Evolutionary conservation across 1,140 invertebrate species (phyloP).

Genomic region (Cydia splendana): DNA sequence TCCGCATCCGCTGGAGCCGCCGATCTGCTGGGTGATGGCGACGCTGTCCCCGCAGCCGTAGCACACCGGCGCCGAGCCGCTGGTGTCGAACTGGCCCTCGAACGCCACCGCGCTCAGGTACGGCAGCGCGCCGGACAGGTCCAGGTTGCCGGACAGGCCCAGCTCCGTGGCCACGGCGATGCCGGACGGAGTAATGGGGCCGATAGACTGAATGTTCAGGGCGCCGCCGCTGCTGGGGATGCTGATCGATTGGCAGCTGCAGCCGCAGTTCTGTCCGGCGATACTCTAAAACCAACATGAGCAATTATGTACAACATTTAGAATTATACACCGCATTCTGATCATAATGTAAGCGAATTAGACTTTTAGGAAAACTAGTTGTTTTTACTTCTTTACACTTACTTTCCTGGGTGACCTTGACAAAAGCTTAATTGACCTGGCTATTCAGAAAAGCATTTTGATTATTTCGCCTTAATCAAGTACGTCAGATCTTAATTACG

Average conservation of each 20-base stretch:
- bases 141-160: constrained; percentile 45
- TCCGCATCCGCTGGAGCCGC: neutral
- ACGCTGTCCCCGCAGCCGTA: neutral
- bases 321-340: too few species aligned
- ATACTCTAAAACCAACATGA: constrained; percentile 30
- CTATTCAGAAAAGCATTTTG: too few species aligned
- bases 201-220: constrained; percentile 36
- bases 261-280: neutral
- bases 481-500: too few species aligned
- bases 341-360: too few species aligned
- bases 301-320: neutral
- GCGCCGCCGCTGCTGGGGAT: neutral
- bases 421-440: too few species aligned
- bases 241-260: neutral
- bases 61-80: neutral
- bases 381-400: too few species aligned
- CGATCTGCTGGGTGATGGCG: neutral
- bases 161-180: constrained; percentile 44
- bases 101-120: neutral
- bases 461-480: too few species aligned
- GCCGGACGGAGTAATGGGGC: constrained; percentile 43
- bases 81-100: neutral
- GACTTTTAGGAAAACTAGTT: too few species aligned
- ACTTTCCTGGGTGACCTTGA: too few species aligned
- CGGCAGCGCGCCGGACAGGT: constrained; percentile 34